A percentile compares a stretch with the other conserved stretches of the same genome.
phyloP scores from a whole-genome alignment of 2,888 invertebrate genomes.

The Synergus umbraculus region DNA sequence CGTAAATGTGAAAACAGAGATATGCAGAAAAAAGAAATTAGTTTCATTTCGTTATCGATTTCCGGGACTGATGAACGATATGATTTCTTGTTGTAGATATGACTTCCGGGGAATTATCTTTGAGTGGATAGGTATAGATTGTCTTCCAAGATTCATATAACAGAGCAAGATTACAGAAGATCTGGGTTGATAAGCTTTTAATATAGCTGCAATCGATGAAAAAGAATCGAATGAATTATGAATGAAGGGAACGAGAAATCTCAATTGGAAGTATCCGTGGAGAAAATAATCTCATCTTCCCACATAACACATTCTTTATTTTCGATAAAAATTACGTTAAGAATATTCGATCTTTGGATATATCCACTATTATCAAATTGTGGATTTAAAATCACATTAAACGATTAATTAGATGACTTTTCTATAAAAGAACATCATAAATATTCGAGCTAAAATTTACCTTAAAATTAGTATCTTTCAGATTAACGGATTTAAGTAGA shows the following conservation, averaged over 20 bases:
- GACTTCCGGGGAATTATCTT: conserved; percentile 23
- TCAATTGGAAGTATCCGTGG: conserved; percentile 49
- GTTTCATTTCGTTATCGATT: conserved; percentile 17
- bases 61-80: conserved; percentile 14
- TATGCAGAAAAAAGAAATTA: neutral
- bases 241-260: conserved; percentile 53
- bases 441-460: neutral
- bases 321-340: neutral
- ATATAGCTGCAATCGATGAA: conserved; percentile 45
- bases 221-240: conserved; percentile 55
- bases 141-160: conserved; percentile 49
- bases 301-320: neutral
- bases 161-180: conserved; percentile 50
- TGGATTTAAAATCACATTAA: neutral
- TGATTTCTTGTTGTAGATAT: conserved; percentile 21
- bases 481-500: too few relatives aligned
- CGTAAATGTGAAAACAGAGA: neutral
- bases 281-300: conserved; percentile 44
- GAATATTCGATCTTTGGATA: neutral
- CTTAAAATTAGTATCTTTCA: too few relatives aligned
- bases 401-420: neutral
- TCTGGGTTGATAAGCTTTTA: conserved; percentile 47
- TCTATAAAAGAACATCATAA: neutral
- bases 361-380: neutral
- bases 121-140: conserved; percentile 18